Evolutionary conservation across 2,797 vertebrate genomes (phyloP).

Genomic region (Zonotrichia albicollis): DNA sequence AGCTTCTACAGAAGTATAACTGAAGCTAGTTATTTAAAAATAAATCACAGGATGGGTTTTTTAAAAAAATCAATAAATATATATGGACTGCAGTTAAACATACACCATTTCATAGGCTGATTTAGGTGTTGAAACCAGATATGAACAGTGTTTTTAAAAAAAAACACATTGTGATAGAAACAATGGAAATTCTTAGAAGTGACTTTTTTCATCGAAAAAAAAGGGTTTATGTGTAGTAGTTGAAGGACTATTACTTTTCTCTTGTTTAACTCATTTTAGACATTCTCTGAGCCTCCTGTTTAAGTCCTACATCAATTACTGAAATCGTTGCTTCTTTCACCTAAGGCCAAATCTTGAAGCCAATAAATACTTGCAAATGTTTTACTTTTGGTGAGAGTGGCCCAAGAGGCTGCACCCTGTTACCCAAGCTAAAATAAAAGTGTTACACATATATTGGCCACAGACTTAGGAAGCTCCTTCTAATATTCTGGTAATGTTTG

Average conservation of each 20-base stretch:
- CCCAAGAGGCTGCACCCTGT: not conserved
- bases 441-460: not conserved
- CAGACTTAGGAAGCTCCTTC: not conserved
- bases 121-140: not conserved
- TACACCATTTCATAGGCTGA: not conserved
- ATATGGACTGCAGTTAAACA: not conserved
- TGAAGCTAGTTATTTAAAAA: not conserved
- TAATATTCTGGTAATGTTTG: not conserved
- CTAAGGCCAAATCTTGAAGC: not conserved
- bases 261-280: not conserved
- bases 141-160: not conserved
- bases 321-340: not conserved
- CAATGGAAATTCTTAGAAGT: not conserved
- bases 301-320: not conserved
- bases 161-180: not conserved
- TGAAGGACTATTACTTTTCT: not conserved
- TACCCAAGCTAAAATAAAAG: not conserved
- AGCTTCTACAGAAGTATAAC: not conserved
- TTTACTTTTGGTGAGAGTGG: not conserved
- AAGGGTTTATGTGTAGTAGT: not conserved
- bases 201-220: not conserved
- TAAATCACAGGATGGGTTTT: not conserved
- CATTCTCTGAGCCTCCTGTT: not conserved
- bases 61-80: not conserved
- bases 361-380: not conserved